These are phyloP conservation scores for Gallinago stenura DNA, from an alignment of 2,797 vertebrate species.

Conservation along the genomic window DNA sequence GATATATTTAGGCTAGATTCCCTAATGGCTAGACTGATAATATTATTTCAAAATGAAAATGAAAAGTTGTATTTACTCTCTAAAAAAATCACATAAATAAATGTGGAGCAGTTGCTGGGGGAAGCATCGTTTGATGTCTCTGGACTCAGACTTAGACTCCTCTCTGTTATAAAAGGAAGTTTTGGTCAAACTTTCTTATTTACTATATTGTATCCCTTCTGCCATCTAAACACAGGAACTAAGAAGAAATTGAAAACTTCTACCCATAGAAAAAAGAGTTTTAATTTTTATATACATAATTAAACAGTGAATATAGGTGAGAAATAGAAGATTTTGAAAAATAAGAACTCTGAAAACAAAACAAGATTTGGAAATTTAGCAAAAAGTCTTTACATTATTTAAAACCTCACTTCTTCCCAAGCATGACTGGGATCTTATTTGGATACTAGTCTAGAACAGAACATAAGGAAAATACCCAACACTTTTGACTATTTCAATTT, in stretches of 20 bases:
- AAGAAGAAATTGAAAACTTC: not conserved
- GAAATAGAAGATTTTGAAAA: not conserved
- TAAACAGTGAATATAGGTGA: not conserved
- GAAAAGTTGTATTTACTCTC: not conserved
- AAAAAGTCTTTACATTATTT: not conserved
- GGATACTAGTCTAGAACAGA: too few relatives aligned
- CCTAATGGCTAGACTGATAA: not conserved
- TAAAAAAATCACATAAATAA: not conserved
- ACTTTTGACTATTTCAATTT: not conserved
- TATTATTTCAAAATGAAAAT: not conserved
- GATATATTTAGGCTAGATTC: not conserved
- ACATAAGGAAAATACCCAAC: too few relatives aligned
- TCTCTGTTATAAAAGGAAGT: not conserved
- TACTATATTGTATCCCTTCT: not conserved
- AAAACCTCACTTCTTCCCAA: too few relatives aligned
- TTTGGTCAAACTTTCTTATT: not conserved
- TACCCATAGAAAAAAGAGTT: not conserved
- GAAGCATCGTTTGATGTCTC: not conserved
- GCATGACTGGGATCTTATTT: too few relatives aligned
- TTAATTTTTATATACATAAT: not conserved
- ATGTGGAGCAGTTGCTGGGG: not conserved
- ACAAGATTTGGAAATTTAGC: not conserved
- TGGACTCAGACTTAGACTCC: not conserved
- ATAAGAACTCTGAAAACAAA: not conserved
- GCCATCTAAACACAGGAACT: not conserved